Evolutionary conservation across 2,888 invertebrate genomes (phyloP).

Genomic region (Drosophila villosipedis): DNA sequence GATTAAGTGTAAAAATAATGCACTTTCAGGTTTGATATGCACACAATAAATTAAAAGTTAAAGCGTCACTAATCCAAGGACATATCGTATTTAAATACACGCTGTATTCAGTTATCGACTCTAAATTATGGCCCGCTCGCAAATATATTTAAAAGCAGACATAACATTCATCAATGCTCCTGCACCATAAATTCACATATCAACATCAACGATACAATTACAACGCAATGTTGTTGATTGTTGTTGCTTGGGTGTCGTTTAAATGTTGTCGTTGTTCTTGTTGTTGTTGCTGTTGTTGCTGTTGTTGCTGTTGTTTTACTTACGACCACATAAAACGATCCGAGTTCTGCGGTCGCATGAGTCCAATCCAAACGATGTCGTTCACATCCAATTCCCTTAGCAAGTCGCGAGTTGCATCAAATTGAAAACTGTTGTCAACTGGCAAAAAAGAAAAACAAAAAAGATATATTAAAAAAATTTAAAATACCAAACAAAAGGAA

Average conservation of each 20-base stretch:
- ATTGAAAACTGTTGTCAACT: slow-evolving; percentile 92
- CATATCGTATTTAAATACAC: neutral
- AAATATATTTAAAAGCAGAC: slow-evolving; percentile 15
- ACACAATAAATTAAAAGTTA: neutral
- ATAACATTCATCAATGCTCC: slow-evolving; percentile 5
- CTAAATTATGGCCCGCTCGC: neutral
- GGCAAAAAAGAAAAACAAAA: slow-evolving; percentile 25
- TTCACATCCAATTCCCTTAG: slow-evolving; percentile 91
- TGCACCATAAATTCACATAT: slow-evolving; percentile 48
- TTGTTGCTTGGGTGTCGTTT: slow-evolving; percentile 22
- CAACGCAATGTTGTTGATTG: slow-evolving; percentile 40
- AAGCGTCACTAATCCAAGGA: neutral
- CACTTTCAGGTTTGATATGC: neutral
- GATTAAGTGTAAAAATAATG: neutral
- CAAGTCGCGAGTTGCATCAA: slow-evolving; percentile 91
- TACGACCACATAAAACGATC: slow-evolving; percentile 92
- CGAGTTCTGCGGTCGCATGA: slow-evolving; percentile 90
- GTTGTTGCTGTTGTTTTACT: slow-evolving; percentile 83
- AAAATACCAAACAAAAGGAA: slow-evolving; percentile 15
- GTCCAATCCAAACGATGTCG: slow-evolving; percentile 92
- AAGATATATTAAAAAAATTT: slow-evolving; percentile 12
- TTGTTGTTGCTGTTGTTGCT: neutral
- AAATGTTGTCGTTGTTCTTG: slow-evolving; percentile 11
- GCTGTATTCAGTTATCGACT: neutral
- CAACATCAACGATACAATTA: slow-evolving; percentile 60